Evolutionary conservation across 2,797 vertebrate species (phyloP).

Genomic region (Astyanax mexicanus): DNA sequence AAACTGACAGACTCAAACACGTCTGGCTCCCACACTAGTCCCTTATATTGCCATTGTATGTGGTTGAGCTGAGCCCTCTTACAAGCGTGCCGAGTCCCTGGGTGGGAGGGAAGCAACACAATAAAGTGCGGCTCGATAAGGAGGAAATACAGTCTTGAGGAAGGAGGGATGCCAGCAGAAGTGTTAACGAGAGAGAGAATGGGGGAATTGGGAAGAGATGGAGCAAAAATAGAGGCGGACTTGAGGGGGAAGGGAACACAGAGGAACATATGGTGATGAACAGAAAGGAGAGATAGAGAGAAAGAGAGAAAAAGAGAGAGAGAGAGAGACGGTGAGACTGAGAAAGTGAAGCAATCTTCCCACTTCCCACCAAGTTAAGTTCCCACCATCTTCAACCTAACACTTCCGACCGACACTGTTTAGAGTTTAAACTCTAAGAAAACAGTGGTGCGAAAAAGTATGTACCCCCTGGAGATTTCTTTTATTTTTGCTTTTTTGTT

Average conservation of each 20-base stretch:
- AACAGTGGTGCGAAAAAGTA: too few species aligned
- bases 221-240: slow-evolving; percentile 48
- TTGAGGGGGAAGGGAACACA: slow-evolving; percentile 59
- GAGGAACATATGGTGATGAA: slow-evolving; percentile 58
- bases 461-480: too few species aligned
- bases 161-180: slow-evolving; percentile 49
- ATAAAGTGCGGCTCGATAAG: slow-evolving; percentile 33
- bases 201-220: slow-evolving; percentile 23
- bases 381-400: slow-evolving; percentile 11
- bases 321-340: background rate
- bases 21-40: background rate
- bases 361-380: slow-evolving; percentile 28
- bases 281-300: slow-evolving; percentile 5
- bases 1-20: slow-evolving; percentile 24
- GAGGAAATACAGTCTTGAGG: slow-evolving; percentile 40
- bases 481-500: too few species aligned
- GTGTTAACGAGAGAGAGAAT: slow-evolving; percentile 53
- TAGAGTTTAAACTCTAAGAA: too few species aligned
- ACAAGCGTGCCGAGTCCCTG: slow-evolving; percentile 29
- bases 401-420: slow-evolving; percentile 10
- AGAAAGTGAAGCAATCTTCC: too few species aligned
- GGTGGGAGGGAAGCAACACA: slow-evolving; percentile 38
- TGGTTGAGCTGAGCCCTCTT: slow-evolving; percentile 19
- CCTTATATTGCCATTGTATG: slow-evolving; percentile 5
- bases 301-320: slow-evolving; percentile 14